Evolutionary conservation across 2,797 vertebrate genomes (phyloP).

Genomic region (Sebastolobus alascanus): DNA sequence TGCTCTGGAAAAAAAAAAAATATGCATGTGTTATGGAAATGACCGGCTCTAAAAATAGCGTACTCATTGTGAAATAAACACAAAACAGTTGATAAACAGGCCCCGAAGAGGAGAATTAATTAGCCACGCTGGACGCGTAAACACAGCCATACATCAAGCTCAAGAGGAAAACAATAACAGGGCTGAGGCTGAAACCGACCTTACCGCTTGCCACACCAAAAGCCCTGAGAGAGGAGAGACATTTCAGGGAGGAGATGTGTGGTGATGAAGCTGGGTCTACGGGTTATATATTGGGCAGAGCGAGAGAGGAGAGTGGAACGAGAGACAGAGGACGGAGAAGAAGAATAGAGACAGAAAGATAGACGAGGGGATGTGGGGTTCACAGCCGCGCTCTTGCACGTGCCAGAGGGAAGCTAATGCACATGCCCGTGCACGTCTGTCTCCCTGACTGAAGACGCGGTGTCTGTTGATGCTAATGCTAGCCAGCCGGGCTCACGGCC

Average conservation of each 20-base stretch:
- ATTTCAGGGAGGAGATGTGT: conserved; percentile 15
- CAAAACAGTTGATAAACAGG: conserved; percentile 82
- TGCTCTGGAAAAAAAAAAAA: conserved; percentile 56
- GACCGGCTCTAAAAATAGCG: conserved; percentile 81
- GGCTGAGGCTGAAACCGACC: conserved; percentile 59
- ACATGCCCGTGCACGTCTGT: conserved; percentile 71
- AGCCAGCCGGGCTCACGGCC: conserved; percentile 92
- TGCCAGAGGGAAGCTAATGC: conserved; percentile 68
- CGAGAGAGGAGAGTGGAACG: conserved; percentile 31
- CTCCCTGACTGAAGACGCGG: conserved; percentile 84
- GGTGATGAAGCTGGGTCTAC: conserved; percentile 24
- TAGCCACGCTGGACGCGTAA: conserved; percentile 81
- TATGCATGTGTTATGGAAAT: conserved; percentile 75
- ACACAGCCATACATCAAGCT: conserved; percentile 86
- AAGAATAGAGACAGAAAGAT: conserved; percentile 43
- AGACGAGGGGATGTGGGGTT: conserved; percentile 37
- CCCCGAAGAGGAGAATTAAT: conserved; percentile 84
- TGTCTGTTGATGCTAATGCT: conserved; percentile 94
- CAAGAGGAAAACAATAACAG: conserved; percentile 80
- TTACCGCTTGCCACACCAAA: conserved; percentile 57
- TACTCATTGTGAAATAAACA: conserved; percentile 80
- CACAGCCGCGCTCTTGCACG: conserved; percentile 52
- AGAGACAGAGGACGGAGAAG: conserved; percentile 28
- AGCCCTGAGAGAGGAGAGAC: conserved; percentile 36
- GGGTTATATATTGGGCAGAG: conserved; percentile 19